Evolutionary conservation across 2,113 vertebrate species (phyloP).

Genomic region (Notiomystis cincta): DNA sequence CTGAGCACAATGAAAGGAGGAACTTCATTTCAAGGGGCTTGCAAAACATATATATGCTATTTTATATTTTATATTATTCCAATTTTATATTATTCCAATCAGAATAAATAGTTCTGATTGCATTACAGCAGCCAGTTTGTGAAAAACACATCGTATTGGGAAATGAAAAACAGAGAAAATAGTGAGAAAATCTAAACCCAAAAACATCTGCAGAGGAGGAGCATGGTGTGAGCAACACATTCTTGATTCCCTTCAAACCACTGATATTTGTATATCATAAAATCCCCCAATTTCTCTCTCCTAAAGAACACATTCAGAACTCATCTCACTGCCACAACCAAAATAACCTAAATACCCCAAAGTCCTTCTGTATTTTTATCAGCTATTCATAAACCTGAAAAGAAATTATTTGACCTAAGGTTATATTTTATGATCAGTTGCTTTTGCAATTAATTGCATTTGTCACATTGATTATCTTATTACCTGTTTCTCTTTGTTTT

Average conservation of each 20-base stretch:
- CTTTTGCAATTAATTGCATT: background rate
- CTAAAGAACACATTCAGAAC: background rate
- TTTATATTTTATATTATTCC: background rate
- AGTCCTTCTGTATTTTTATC: background rate
- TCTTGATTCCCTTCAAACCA: background rate
- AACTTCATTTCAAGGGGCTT: background rate
- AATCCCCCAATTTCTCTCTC: background rate
- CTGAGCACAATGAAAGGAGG: background rate
- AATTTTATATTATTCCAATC: background rate
- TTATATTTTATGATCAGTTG: background rate
- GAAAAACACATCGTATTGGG: background rate
- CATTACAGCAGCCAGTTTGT: background rate
- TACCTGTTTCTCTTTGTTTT: background rate
- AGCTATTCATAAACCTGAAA: background rate
- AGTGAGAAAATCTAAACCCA: background rate
- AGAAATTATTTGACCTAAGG: background rate
- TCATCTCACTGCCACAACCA: background rate
- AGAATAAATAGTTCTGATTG: background rate
- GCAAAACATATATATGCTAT: background rate
- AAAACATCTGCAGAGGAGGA: background rate
- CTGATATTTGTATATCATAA: background rate
- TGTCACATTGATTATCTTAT: background rate
- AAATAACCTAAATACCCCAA: background rate
- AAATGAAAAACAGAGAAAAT: background rate
- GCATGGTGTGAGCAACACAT: background rate